Percentiles rank a stretch among this genome's conserved stretches.
Evolutionary conservation across 1,140 invertebrate genomes (phyloP).

Genomic region (Drosophila dunni): DNA sequence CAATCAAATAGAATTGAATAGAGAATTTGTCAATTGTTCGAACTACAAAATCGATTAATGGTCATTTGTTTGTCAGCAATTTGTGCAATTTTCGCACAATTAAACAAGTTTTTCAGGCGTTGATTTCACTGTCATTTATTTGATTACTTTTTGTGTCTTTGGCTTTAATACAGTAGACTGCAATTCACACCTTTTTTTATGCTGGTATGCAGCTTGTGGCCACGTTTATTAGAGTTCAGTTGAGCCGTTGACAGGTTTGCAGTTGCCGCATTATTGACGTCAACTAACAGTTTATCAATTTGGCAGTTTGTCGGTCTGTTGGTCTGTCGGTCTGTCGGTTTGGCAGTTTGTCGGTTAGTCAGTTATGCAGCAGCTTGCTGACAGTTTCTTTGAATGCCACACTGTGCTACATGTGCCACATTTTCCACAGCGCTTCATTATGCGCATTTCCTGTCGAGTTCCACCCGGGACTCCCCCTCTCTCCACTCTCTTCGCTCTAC

Average conservation of each 20-base stretch:
- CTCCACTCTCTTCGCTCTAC: neutral
- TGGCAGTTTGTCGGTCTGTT: neutral
- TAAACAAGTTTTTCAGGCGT: slow-evolving; percentile 2
- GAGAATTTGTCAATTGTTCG: no score
- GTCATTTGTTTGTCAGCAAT: slow-evolving; percentile 25
- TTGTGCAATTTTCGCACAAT: slow-evolving; percentile 23
- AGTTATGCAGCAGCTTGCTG: slow-evolving; percentile 18
- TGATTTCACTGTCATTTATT: slow-evolving; percentile 10
- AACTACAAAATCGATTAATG: slow-evolving; percentile 7
- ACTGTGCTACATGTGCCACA: slow-evolving; percentile 53
- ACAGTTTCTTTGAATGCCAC: slow-evolving; percentile 36
- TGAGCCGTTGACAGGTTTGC: slow-evolving; percentile 25
- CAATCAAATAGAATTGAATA: no score
- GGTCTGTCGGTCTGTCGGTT: neutral
- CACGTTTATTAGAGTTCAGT: slow-evolving; percentile 37
- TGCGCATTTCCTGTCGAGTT: slow-evolving; percentile 52
- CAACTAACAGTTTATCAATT: slow-evolving; percentile 8
- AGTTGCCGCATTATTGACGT: slow-evolving; percentile 23
- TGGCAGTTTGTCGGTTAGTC: slow-evolving; percentile 18
- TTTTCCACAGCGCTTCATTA: slow-evolving; percentile 70
- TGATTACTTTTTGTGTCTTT: slow-evolving; percentile 13
- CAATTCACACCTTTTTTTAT: neutral
- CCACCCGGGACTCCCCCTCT: neutral
- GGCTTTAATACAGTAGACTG: slow-evolving; percentile 10
- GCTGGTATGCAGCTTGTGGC: slow-evolving; percentile 10